Conservation (phyloP, 1,140 invertebrate species). For the Pseudomyrmex sp. region DNA sequence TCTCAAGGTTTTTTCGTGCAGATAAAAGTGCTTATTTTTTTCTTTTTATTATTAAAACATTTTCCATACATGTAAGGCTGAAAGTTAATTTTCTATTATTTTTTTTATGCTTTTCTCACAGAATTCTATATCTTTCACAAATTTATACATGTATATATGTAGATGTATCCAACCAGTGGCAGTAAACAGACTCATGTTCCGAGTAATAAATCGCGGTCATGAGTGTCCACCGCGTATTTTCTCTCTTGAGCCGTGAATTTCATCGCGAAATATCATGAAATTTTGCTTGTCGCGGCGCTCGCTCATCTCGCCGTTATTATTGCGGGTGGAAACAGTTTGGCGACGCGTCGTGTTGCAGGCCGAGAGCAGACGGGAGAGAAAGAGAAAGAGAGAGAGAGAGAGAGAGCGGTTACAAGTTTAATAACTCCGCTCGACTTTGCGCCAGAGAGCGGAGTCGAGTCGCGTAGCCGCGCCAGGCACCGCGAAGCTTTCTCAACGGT, state of each 20-base stretch:
- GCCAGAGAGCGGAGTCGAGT: conserved; percentile 33
- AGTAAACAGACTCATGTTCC: conserved; percentile 12
- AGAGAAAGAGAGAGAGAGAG: no score
- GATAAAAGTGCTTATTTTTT: not conserved
- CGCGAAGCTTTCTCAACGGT: conserved; percentile 67
- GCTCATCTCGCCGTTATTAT: conserved; percentile 51
- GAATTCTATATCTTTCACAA: conserved; percentile 20
- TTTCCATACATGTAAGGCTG: not conserved
- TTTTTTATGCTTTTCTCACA: not conserved
- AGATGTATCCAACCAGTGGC: conserved; percentile 7
- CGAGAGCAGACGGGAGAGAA: conserved; percentile 24
- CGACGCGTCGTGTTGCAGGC: conserved; percentile 30
- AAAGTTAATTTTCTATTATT: not conserved
- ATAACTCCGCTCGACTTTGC: conserved; percentile 71
- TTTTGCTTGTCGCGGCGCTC: conserved; percentile 52
- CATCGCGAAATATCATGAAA: conserved; percentile 36
- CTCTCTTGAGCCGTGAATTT: conserved; percentile 16
- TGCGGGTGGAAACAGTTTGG: conserved; percentile 63
- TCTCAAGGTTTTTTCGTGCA: not conserved
- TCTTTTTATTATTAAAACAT: no score
- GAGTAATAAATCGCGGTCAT: conserved; percentile 18
- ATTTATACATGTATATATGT: no score
- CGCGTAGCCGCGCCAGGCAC: conserved; percentile 37
- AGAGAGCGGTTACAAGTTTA: conserved; percentile 73
- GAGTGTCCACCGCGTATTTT: conserved; percentile 10